Evolutionary conservation across 2,888 invertebrate genomes (phyloP).

Genomic region (Plusia festucae): DNA sequence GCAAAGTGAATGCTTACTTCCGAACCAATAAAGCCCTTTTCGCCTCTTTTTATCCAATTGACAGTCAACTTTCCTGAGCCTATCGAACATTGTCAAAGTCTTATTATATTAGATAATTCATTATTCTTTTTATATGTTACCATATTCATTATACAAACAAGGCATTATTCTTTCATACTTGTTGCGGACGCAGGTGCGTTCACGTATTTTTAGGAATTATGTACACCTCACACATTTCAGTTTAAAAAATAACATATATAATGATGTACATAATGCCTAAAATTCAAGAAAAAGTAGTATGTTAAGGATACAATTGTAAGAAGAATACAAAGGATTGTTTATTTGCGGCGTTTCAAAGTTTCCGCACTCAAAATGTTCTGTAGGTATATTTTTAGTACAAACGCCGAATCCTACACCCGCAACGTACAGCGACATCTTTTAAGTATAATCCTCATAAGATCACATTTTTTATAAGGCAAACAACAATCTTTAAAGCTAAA

Average conservation of each 20-base stretch:
- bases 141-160: conserved; percentile 83
- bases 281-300: background rate
- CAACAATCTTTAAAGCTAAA: conserved; percentile 89
- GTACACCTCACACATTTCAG: conserved; percentile 34
- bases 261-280: conserved; percentile 25
- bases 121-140: conserved; percentile 75
- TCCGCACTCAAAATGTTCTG: conserved; percentile 7
- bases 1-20: conserved; percentile 41
- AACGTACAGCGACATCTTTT: conserved; percentile 77
- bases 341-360: background rate
- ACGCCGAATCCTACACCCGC: conserved; percentile 65
- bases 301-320: background rate
- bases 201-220: conserved; percentile 24
- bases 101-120: conserved; percentile 86
- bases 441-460: conserved; percentile 88
- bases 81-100: conserved; percentile 82
- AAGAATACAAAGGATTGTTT: background rate
- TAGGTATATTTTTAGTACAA: conserved; percentile 14
- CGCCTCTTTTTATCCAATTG: conserved; percentile 77
- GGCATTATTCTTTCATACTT: conserved; percentile 81
- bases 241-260: conserved; percentile 32
- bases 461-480: conserved; percentile 89
- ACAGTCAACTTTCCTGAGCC: conserved; percentile 76
- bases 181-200: conserved; percentile 68
- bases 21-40: conserved; percentile 75